Evolutionary conservation across 1,140 invertebrate genomes (phyloP), one percentile per base, ranked within the genome.

Genomic region (Zaprionus taronus): DNA sequence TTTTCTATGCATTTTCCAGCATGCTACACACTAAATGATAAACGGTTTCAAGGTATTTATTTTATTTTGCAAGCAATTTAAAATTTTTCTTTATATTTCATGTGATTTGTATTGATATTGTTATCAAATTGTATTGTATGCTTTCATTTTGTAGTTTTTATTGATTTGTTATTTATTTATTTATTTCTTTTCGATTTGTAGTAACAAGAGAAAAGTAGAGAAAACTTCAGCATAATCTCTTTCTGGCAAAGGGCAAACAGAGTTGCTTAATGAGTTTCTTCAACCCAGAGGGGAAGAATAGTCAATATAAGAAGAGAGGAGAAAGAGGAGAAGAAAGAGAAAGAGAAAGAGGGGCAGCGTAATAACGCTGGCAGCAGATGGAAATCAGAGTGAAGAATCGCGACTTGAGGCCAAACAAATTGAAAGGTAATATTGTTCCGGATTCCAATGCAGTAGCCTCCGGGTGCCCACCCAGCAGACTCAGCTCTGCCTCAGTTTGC

Each of bases 371-470:
- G 17, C 47, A 51, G 47, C 47, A 63, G 67, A 71, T 75, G 60
- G 60, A 70, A 70, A 71, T 75, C 72, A 64, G 55, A 61, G 51
- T 56, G 12, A 28, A 56, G 53, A 51, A 51, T 51, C 47, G 11
- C 9, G 47, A 51, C 47, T 71, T 41, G 53, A 41, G 67, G 67
- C 77, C 55, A 80, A 71, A 68, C 83, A 87, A 86, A 86, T 87
- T 86, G 83, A 86, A 86, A 82, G 83, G 83, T 86, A 86, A 70
- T 69, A 83, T 76, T 79, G 63, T 79, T 72, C 78, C 63, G 69
- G 69, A 67, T 81, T 69, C 58, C 66, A 47, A 47, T 28, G 72
- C 36, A 56, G 51, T 34, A n/a, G 58, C 71, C 68, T 57, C 28
- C 20, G 41, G 60, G 31, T 17, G 65, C 57, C 65, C 72, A 74